Conservation (phyloP, 2,797 vertebrate genomes). For the Hyperoplus lanceolatus region DNA sequence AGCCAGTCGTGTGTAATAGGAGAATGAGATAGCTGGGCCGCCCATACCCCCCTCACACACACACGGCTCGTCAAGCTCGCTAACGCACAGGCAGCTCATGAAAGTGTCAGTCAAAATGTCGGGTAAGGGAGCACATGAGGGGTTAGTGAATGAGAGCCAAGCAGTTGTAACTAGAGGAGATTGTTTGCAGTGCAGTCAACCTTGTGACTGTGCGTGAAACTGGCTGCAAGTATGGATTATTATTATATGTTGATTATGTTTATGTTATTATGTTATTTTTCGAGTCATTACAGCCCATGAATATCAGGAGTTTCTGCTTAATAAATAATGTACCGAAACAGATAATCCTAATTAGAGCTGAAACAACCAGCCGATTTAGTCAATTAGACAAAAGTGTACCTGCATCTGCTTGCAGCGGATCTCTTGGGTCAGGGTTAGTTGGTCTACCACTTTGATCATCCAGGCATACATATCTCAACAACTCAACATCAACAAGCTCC, state of each 20-base stretch:
- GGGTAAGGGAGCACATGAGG: constrained; percentile 31
- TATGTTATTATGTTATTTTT: background rate
- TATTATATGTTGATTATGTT: background rate
- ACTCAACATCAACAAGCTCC: too few relatives aligned
- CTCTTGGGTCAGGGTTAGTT: too few relatives aligned
- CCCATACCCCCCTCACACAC: background rate
- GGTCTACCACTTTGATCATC: background rate
- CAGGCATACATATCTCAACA: background rate
- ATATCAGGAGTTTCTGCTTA: background rate
- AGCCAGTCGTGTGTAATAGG: constrained; percentile 75
- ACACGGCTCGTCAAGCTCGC: constrained; percentile 55
- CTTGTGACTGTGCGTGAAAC: constrained; percentile 23
- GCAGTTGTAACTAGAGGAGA: constrained; percentile 66
- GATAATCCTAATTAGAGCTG: background rate
- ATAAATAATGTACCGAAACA: background rate
- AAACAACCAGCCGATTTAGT: background rate
- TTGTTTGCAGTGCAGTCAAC: constrained; percentile 28
- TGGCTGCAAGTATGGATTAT: background rate
- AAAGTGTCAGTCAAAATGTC: constrained; percentile 79
- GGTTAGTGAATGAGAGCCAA: constrained; percentile 52
- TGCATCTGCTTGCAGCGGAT: background rate
- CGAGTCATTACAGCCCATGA: background rate
- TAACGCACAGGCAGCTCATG: constrained; percentile 79
- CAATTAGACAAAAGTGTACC: background rate
- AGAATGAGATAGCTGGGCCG: constrained; percentile 61